Evolutionary conservation across 2,113 vertebrate genomes (phyloP).

Genomic region (Papio anubis): DNA sequence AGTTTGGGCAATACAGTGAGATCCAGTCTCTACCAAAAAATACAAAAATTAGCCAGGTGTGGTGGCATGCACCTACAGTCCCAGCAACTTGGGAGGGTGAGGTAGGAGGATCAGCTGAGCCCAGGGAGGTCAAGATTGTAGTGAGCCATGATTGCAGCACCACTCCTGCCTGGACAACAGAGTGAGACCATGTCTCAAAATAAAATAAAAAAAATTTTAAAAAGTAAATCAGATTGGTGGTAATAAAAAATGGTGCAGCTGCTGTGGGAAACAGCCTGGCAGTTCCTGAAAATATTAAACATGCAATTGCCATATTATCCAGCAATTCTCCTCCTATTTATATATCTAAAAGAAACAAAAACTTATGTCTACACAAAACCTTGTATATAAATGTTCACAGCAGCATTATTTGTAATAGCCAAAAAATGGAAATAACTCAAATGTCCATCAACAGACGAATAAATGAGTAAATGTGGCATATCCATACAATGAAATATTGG

Average conservation of each 20-base stretch:
- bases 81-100: too few relatives aligned
- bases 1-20: too few relatives aligned
- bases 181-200: too few relatives aligned
- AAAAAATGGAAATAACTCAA: not conserved
- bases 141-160: too few relatives aligned
- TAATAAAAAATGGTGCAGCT: not conserved
- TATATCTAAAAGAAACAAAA: not conserved
- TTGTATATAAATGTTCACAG: not conserved
- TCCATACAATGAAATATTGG: not conserved
- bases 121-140: too few relatives aligned
- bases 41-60: too few relatives aligned
- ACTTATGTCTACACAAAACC: not conserved
- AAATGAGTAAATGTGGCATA: not conserved
- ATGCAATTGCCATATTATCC: not conserved
- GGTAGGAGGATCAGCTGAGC: too few relatives aligned
- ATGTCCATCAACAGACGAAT: not conserved
- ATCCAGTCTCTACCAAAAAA: too few relatives aligned
- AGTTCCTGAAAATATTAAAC: slow-evolving; percentile 10
- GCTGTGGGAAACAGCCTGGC: not conserved
- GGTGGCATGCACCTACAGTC: too few relatives aligned
- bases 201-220: not conserved
- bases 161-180: too few relatives aligned
- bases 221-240: not conserved
- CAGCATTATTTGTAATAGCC: not conserved
- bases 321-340: not conserved